A percentile compares a stretch with the other conserved stretches of the same genome.
Conservation (phyloP, 37 sponge, comb jelly and placozoan genomes). For the Cladorhizidae sp. region DNA sequence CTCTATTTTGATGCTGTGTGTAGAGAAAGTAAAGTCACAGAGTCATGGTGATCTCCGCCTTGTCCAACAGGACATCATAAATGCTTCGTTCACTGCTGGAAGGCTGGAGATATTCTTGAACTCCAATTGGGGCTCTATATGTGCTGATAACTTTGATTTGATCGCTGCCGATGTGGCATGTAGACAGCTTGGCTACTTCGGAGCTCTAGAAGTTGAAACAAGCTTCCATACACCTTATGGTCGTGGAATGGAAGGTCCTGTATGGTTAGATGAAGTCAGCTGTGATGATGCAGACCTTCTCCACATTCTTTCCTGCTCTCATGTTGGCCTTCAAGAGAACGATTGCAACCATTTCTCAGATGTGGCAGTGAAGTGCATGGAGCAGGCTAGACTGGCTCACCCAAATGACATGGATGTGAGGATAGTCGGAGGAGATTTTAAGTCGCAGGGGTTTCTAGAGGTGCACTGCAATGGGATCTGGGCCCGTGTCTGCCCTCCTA, state of each 20-base stretch:
- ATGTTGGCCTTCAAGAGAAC: neutral
- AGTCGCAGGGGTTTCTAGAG: slow-evolving; percentile 8
- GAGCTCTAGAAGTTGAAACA: neutral
- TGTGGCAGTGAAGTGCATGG: slow-evolving; percentile 16
- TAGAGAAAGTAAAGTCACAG: neutral
- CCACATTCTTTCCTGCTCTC: slow-evolving; percentile 29
- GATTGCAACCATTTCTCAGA: slow-evolving; percentile 32
- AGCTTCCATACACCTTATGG: slow-evolving; percentile 14
- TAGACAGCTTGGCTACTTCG: slow-evolving; percentile 18
- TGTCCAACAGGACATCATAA: neutral
- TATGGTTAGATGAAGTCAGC: slow-evolving; percentile 30
- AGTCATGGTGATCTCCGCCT: slow-evolving; percentile 27
- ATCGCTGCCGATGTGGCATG: slow-evolving; percentile 26
- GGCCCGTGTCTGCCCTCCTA: neutral
- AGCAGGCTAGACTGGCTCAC: neutral
- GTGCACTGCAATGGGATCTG: slow-evolving; percentile 21
- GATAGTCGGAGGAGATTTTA: neutral
- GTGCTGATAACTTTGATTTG: slow-evolving; percentile 6
- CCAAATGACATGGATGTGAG: neutral
- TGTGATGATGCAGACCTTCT: neutral
- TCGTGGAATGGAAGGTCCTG: neutral
- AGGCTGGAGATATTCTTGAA: slow-evolving; percentile 33
- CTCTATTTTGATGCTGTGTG: neutral
- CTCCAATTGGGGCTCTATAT: slow-evolving; percentile 28
- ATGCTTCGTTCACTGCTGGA: slow-evolving; percentile 2